These are phyloP conservation scores for Patella caerulea DNA, from an alignment of 2,888 invertebrate genomes.

Conservation along the genomic window DNA sequence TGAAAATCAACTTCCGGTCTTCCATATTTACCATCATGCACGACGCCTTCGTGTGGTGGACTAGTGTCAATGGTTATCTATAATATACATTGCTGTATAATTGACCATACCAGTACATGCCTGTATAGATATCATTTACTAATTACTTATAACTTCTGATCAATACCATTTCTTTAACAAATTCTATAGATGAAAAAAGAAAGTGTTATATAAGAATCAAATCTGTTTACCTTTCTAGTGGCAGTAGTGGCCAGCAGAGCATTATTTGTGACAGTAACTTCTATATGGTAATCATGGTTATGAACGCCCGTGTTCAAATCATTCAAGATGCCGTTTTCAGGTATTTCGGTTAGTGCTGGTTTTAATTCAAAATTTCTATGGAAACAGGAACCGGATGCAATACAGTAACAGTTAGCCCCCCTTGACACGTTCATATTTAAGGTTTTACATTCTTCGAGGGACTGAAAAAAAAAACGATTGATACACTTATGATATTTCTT, in stretches of 20 bases:
- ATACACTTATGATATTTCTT: too few species aligned
- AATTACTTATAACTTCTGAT: too few species aligned
- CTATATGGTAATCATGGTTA: constrained; percentile 49
- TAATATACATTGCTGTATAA: background rate
- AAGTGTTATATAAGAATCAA: too few species aligned
- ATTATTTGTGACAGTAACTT: constrained; percentile 47
- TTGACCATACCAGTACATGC: background rate
- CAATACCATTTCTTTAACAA: too few species aligned
- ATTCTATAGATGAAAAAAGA: too few species aligned
- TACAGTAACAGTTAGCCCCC: constrained; percentile 49
- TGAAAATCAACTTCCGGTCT: constrained; percentile 52
- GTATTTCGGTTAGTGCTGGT: constrained; percentile 26
- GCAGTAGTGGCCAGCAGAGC: constrained; percentile 40
- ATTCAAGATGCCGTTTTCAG: constrained; percentile 30
- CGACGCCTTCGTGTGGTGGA: constrained; percentile 49
- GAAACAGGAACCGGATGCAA: constrained; percentile 44
- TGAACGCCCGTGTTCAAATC: constrained; percentile 41
- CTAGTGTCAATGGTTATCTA: constrained; percentile 57
- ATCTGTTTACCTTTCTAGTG: constrained; percentile 37
- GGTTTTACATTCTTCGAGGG: constrained; percentile 33
- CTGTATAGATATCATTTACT: too few species aligned
- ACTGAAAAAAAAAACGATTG: constrained; percentile 21
- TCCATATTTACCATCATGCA: constrained; percentile 47
- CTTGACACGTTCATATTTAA: constrained; percentile 32
- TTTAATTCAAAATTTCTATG: constrained; percentile 46